Evolutionary conservation across 2,797 vertebrate genomes (phyloP), one percentile per base, ranked within the genome.

Genomic region (Argentina silus): DNA sequence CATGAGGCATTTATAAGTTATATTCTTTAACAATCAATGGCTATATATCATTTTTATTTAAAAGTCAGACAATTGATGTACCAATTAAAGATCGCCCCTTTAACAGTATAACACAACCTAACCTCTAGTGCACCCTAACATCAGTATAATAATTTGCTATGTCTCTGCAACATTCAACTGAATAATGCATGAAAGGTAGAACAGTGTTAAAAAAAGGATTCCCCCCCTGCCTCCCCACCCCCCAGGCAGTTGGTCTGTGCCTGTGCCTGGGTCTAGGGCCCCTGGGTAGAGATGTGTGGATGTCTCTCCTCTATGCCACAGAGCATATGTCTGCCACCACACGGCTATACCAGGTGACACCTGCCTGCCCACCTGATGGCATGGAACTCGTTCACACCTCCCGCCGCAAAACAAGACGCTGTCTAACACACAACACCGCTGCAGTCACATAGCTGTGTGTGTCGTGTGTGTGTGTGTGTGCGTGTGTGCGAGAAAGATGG

Each of bases 251-350:
- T 50, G 27, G 19, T 19, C 72, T 69, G 15, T 19, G 19, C 15
- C 51, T 60, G 12, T 7, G 68, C 12, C 4, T 44, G 42, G 75
- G 67, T 47, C n/a, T 56, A 27, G 17, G 17, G 21, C 11, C 53
- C 60, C 51, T 27, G 15, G 42, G 36, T 55, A 6, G 61, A n/a
- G 27, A 12, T 7, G 43, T 4, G 14, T 67, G 14, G 74, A 27
- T 27, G 23, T 21, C 1, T 59, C 9, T 73, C 55, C 19, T 15
- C 74, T 66, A 19, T 72, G 80, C 78, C 10, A 60, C 12, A 3
- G 3, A 65, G 57, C 50, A 62, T n/a, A 73, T 73, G 23, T 72
- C 50, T 57, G 70, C 65, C n/a, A 44, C 50, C 65, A 47, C 21
- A 45, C 70, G 68, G 66, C 36, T 59, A 63, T 23, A 48, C 23